These are phyloP conservation scores for Florisuga fusca DNA, from an alignment of 2,797 vertebrate species.

Conservation along the genomic window DNA sequence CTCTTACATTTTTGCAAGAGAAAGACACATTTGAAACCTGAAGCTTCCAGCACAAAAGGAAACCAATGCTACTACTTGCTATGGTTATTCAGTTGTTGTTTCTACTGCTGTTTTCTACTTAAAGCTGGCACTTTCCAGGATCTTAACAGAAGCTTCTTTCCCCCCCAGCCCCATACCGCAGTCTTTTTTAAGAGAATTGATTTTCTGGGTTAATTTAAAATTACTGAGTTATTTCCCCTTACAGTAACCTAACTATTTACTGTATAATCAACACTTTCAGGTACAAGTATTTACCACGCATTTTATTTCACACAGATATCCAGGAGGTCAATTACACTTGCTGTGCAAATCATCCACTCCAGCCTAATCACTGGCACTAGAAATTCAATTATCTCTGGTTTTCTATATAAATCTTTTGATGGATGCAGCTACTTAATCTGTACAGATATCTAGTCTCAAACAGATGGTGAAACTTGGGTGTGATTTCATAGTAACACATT, in stretches of 20 bases:
- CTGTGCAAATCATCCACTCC: background rate
- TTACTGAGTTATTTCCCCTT: background rate
- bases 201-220: background rate
- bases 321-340: background rate
- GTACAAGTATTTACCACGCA: background rate
- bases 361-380: background rate
- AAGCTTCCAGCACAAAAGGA: background rate
- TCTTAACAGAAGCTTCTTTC: background rate
- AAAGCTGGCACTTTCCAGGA: background rate
- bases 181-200: background rate
- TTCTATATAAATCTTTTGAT: background rate
- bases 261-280: background rate
- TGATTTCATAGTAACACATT: constrained; percentile 60
- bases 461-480: constrained; percentile 63
- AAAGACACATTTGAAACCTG: background rate
- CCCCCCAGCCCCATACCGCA: too few species aligned
- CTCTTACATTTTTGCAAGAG: background rate
- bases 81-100: background rate
- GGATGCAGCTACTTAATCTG: constrained; percentile 21
- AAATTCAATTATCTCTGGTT: constrained; percentile 11
- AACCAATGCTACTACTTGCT: background rate
- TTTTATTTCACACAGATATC: background rate
- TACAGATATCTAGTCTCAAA: constrained; percentile 13
- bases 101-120: background rate
- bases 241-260: background rate